A percentile compares a stretch with the other conserved stretches of the same genome.
Evolutionary conservation across 2,797 vertebrate species (phyloP).

Genomic region (Graptemys geographica): DNA sequence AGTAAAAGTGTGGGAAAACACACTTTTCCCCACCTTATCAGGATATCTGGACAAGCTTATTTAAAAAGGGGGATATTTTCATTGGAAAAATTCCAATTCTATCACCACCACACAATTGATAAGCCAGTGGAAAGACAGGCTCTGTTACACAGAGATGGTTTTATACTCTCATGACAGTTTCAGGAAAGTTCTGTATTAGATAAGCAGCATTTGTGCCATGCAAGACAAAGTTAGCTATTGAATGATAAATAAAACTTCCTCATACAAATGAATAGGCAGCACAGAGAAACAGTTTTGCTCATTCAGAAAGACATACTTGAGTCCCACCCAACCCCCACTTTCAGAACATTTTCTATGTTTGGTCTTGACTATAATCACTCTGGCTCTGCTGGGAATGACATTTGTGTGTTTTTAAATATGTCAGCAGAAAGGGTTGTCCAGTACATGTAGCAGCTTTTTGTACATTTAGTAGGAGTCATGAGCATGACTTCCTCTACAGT

Average conservation of each 20-base stretch:
- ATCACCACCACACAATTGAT: background rate
- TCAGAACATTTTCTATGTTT: background rate
- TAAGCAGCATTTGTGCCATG: background rate
- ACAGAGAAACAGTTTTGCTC: background rate
- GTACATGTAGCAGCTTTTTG: background rate
- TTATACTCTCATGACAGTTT: background rate
- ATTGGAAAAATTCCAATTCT: background rate
- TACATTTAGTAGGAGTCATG: background rate
- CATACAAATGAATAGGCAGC: background rate
- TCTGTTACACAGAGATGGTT: too few species aligned
- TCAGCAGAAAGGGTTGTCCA: background rate
- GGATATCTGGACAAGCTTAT: background rate
- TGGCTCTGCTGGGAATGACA: background rate
- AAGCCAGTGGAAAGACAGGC: background rate
- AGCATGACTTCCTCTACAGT: background rate
- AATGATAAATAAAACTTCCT: too few species aligned
- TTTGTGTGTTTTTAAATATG: background rate
- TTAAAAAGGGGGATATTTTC: background rate
- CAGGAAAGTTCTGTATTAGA: background rate
- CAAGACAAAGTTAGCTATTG: too few species aligned
- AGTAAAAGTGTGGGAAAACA: background rate
- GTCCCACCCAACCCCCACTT: background rate
- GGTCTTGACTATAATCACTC: background rate
- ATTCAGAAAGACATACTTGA: background rate
- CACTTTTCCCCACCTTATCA: background rate